These are phyloP conservation scores for Drosophila histrio DNA, from an alignment of 2,888 invertebrate genomes.

Conservation along the genomic window DNA sequence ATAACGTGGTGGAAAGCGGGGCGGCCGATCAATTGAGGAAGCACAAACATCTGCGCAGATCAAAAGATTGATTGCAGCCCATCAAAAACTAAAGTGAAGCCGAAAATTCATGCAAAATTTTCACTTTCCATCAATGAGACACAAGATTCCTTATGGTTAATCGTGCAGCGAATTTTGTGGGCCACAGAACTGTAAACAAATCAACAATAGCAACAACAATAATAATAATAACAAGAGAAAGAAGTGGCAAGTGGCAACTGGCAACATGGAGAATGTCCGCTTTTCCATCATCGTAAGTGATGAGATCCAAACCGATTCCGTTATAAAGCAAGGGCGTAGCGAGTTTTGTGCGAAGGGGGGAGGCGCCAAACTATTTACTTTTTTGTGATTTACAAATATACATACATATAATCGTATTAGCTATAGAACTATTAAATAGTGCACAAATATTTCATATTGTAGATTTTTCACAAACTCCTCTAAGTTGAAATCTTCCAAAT, in stretches of 20 bases:
- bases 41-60: slow-evolving; percentile 38
- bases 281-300: slow-evolving; percentile 84
- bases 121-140: slow-evolving; percentile 31
- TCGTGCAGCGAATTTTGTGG: slow-evolving; percentile 43
- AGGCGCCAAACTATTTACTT: too few relatives aligned
- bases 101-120: slow-evolving; percentile 16
- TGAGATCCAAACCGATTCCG: background rate
- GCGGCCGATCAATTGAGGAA: background rate
- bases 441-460: too few relatives aligned
- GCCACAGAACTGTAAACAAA: slow-evolving; percentile 65
- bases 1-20: too few relatives aligned
- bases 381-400: too few relatives aligned
- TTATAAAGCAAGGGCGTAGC: too few relatives aligned
- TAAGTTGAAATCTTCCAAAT: too few relatives aligned
- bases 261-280: slow-evolving; percentile 83
- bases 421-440: too few relatives aligned
- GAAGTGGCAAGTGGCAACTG: slow-evolving; percentile 48
- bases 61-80: slow-evolving; percentile 57
- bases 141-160: slow-evolving; percentile 38
- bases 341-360: too few relatives aligned
- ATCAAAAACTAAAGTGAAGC: slow-evolving; percentile 13
- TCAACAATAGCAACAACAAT: slow-evolving; percentile 20
- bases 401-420: too few relatives aligned
- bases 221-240: background rate
- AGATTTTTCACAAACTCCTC: too few relatives aligned